These are phyloP conservation scores for Alexandromys fortis DNA, from an alignment of 2,113 vertebrate genomes.

Conservation along the genomic window DNA sequence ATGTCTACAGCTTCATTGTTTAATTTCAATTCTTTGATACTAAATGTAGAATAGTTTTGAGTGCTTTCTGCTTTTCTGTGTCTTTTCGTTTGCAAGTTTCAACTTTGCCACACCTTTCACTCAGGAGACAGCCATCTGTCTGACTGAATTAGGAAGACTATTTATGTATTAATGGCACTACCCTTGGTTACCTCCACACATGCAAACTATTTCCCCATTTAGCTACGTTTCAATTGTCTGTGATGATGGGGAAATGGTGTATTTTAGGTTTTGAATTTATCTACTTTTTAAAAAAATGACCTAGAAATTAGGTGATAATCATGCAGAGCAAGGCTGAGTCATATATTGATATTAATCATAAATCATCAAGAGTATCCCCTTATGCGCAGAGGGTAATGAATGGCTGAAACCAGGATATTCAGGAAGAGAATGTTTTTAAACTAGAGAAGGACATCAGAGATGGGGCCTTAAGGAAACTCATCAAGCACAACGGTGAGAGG, in stretches of 20 bases:
- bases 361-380: neutral
- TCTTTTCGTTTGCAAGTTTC: constrained; percentile 33
- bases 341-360: neutral
- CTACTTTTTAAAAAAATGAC: neutral
- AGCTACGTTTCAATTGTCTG: neutral
- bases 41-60: neutral
- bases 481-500: neutral
- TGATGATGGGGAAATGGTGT: constrained; percentile 14
- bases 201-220: constrained; percentile 42
- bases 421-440: neutral
- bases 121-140: neutral
- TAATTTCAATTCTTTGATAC: constrained; percentile 42
- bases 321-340: neutral
- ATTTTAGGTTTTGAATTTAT: constrained; percentile 23
- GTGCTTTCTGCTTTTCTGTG: neutral
- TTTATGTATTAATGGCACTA: neutral
- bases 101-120: neutral
- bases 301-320: constrained; percentile 3
- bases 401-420: neutral
- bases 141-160: constrained; percentile 27
- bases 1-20: constrained; percentile 9
- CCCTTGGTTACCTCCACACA: neutral
- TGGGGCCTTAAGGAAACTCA: neutral
- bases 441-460: neutral
- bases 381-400: neutral